Evolutionary conservation across 1,140 invertebrate species (phyloP).

Genomic region (Pteromalus puparum): DNA sequence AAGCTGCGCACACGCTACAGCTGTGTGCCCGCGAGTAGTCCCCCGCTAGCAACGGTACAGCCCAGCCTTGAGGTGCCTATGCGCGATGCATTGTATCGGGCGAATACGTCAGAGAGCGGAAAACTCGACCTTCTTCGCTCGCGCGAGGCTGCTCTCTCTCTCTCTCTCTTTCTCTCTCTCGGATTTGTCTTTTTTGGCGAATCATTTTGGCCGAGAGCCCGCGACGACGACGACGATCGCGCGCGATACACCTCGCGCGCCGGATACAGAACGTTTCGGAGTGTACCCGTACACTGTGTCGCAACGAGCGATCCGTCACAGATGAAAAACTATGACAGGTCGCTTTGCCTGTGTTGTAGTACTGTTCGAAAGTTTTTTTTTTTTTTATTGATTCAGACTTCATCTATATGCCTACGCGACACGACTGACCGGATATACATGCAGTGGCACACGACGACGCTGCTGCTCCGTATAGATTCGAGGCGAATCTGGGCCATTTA

Average conservation of each 20-base stretch:
- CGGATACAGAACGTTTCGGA: too few species aligned
- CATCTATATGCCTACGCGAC: background rate
- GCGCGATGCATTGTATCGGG: slow-evolving; percentile 35
- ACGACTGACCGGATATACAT: too few species aligned
- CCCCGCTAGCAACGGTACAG: background rate
- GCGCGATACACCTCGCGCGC: too few species aligned
- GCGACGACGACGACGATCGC: too few species aligned
- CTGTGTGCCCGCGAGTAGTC: background rate
- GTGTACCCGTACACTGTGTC: background rate
- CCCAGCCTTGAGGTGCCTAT: slow-evolving; percentile 23
- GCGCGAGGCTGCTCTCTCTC: background rate
- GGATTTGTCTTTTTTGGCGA: background rate
- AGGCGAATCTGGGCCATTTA: slow-evolving; percentile 38
- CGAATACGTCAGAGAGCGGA: slow-evolving; percentile 47
- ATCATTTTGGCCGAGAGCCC: background rate
- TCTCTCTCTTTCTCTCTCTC: background rate
- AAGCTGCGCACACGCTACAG: background rate
- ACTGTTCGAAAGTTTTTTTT: background rate
- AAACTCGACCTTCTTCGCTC: slow-evolving; percentile 1
- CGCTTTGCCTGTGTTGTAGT: background rate
- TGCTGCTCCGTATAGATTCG: background rate
- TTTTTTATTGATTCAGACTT: background rate
- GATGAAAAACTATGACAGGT: background rate
- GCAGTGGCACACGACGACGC: background rate
- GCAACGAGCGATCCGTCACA: background rate